Evolutionary conservation across 2,113 vertebrate genomes (phyloP), one percentile per base, ranked within the genome.

Genomic region (Alexandromys fortis): DNA sequence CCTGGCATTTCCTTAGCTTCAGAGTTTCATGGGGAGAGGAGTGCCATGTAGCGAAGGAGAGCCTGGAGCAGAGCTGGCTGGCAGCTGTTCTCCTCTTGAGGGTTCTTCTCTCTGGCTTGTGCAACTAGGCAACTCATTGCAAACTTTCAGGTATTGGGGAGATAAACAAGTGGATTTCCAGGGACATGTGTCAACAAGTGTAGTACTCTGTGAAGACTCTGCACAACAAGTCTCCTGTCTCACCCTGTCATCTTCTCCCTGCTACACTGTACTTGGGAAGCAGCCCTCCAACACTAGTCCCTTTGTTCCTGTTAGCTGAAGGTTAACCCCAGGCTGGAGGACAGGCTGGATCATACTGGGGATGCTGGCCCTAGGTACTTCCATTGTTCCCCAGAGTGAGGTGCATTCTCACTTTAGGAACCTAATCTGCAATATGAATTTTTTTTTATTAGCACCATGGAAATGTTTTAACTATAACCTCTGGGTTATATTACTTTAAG

Each of bases 381-480:
- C 24, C 76, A 42, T 58, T 38, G 65, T 52, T 76, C 58, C 2
- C 2, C 28, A 65, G 63, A 67, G 13, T 79, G 55, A 97, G 85
- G 89, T 52, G 70, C 26, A 73, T 13, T 83, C 49, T 58, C 68
- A 90, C 30, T 89, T 96, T 28, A 13, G 61, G 38, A 73, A 86
- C 35, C 38, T 68, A 49, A 87, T 81, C 42, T 67, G 28, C 5
- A 78, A 63, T 52, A 86, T 67, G 26, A 79, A 58, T 82, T 90
- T 82, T 90, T 82, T 93, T 88, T 89, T 49, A 95, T 91, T 92
- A 98, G 96, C 96, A 97, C 96, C 96, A 95, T 83, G 92, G 83
- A 63, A 90, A 67, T 4, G 30, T 96, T 86, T 92, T 96, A 97
- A 95, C 24, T 55, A 92, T 65, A 75, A 93, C 70, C 72, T 82